Evolutionary conservation across 2,888 invertebrate genomes (phyloP).

Genomic region (Lysandra bellargus): DNA sequence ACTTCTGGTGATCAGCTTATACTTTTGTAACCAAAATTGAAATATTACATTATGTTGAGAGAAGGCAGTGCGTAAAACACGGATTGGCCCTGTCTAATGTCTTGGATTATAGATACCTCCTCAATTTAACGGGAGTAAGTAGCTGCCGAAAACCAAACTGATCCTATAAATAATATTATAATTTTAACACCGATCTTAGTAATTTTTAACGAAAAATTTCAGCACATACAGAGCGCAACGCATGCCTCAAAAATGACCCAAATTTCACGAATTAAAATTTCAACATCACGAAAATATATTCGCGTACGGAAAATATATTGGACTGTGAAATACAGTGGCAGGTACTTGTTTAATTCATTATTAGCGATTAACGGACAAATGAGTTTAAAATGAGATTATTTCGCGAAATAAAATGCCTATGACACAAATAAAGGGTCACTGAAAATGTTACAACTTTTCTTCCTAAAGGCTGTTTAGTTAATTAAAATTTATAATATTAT

Average conservation of each 20-base stretch:
- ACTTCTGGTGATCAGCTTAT: too few relatives aligned
- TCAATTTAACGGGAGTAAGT: too few relatives aligned
- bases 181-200: not conserved
- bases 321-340: not conserved
- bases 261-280: constrained; percentile 23
- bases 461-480: too few relatives aligned
- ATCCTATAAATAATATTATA: not conserved
- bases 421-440: not conserved
- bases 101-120: too few relatives aligned
- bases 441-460: not conserved
- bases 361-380: constrained; percentile 17
- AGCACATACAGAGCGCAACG: not conserved
- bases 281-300: constrained; percentile 12
- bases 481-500: too few relatives aligned
- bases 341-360: constrained; percentile 14
- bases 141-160: too few relatives aligned
- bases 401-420: not conserved
- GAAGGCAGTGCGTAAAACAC: too few relatives aligned
- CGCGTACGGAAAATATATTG: not conserved
- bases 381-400: not conserved
- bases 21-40: too few relatives aligned
- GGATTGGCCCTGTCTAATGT: too few relatives aligned
- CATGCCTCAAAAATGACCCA: constrained; percentile 17
- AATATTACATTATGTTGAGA: too few relatives aligned
- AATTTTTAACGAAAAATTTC: not conserved